Evolutionary conservation across 2,797 vertebrate species (phyloP).

Genomic region (Poeciliopsis infans): DNA sequence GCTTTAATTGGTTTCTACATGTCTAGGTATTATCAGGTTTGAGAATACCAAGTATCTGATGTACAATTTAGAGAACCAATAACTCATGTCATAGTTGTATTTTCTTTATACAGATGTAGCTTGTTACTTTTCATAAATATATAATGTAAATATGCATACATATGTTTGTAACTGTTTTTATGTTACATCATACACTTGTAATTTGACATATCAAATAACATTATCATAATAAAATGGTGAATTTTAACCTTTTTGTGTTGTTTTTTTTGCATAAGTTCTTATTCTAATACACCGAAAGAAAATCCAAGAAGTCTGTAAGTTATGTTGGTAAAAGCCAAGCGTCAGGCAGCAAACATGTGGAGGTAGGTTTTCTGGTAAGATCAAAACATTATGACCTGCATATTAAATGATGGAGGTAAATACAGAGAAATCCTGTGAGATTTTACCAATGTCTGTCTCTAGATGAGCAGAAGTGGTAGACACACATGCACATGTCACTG

Average conservation of each 20-base stretch:
- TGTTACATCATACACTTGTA: constrained; percentile 94
- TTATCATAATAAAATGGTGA: constrained; percentile 92
- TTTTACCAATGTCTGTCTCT: neutral
- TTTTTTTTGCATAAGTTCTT: constrained; percentile 21
- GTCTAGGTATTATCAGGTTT: constrained; percentile 82
- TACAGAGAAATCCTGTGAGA: neutral
- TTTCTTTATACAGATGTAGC: constrained; percentile 90
- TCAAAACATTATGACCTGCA: neutral
- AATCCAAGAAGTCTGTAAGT: neutral
- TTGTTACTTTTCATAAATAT: constrained; percentile 91
- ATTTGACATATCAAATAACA: constrained; percentile 92
- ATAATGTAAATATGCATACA: constrained; percentile 97
- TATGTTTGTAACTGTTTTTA: constrained; percentile 95
- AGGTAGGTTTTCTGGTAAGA: neutral
- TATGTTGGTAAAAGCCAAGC: neutral
- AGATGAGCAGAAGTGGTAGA: neutral
- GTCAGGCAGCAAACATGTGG: neutral
- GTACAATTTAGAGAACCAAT: constrained; percentile 92
- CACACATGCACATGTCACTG: neutral
- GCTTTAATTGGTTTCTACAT: constrained; percentile 82
- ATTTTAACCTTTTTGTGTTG: constrained; percentile 83
- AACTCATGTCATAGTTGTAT: constrained; percentile 90
- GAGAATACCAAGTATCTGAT: constrained; percentile 87
- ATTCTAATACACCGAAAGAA: neutral
- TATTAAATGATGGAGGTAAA: neutral